Evolutionary conservation across 2,113 vertebrate species (phyloP).

Genomic region (Halcyon senegalensis): DNA sequence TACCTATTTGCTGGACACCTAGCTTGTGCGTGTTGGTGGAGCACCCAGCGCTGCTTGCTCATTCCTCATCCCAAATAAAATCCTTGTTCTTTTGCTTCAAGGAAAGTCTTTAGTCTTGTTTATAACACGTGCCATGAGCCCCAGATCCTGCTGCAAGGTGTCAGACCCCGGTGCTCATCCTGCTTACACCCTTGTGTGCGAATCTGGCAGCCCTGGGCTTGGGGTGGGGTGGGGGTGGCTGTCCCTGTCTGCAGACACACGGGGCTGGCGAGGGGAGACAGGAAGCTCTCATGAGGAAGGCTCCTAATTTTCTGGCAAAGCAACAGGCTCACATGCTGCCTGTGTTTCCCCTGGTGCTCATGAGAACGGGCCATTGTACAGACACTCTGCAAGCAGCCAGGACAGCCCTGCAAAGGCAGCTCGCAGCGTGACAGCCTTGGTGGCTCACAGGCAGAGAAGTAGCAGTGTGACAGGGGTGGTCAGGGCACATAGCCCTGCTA

Average conservation of each 20-base stretch:
- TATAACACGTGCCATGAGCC: neutral
- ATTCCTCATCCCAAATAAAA: too few relatives aligned
- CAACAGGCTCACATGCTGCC: neutral
- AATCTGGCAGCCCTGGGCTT: neutral
- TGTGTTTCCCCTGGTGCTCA: neutral
- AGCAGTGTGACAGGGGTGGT: accelerated
- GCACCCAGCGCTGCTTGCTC: too few relatives aligned
- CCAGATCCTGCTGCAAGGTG: neutral
- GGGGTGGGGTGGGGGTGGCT: too few relatives aligned
- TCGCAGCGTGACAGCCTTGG: neutral
- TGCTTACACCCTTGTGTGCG: neutral
- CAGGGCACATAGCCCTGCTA: neutral
- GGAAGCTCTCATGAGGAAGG: accelerated
- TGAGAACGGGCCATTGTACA: neutral
- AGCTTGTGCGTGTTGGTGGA: too few relatives aligned
- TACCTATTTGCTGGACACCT: too few relatives aligned
- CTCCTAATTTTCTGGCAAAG: neutral
- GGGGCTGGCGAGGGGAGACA: neutral
- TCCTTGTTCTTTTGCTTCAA: too few relatives aligned
- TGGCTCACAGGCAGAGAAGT: neutral
- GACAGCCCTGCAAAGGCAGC: neutral
- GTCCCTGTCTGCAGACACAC: neutral
- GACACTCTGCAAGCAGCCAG: neutral
- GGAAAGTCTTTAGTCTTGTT: too few relatives aligned
- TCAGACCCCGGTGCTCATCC: neutral